Conservation (phyloP, 2,797 vertebrate genomes). For the Yasuhikotakia modesta region DNA sequence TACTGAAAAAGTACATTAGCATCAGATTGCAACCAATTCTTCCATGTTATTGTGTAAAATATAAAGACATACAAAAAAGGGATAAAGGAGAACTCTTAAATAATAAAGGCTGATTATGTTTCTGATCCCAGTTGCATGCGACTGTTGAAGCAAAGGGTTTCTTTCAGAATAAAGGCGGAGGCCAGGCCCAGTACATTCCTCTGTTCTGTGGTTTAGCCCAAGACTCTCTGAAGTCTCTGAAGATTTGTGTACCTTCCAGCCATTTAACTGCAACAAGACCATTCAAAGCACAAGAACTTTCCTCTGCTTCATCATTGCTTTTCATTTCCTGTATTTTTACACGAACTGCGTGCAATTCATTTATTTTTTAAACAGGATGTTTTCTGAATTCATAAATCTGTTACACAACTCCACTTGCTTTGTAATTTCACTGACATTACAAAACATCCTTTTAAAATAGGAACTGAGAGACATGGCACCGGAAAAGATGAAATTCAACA, state of each 20-base stretch:
- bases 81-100: neutral
- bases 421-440: neutral
- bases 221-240: neutral
- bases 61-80: neutral
- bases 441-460: constrained; percentile 9
- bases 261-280: constrained; percentile 8
- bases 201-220: constrained; percentile 13
- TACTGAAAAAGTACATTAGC: neutral
- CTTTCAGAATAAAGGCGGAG: constrained; percentile 9
- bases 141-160: neutral
- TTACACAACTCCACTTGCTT: neutral
- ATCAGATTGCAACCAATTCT: neutral
- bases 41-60: neutral
- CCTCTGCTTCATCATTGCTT: neutral
- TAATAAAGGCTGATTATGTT: neutral
- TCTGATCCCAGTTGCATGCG: neutral
- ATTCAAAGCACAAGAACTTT: constrained; percentile 11
- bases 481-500: neutral
- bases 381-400: no score
- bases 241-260: constrained; percentile 17
- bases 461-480: constrained; percentile 4
- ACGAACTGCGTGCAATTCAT: neutral
- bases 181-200: constrained; percentile 10
- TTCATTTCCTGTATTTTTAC: neutral
- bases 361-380: no score